Evolutionary conservation across 1,140 invertebrate genomes (phyloP), one percentile per base, ranked within the genome.

Genomic region (Trissolcus basalis): DNA sequence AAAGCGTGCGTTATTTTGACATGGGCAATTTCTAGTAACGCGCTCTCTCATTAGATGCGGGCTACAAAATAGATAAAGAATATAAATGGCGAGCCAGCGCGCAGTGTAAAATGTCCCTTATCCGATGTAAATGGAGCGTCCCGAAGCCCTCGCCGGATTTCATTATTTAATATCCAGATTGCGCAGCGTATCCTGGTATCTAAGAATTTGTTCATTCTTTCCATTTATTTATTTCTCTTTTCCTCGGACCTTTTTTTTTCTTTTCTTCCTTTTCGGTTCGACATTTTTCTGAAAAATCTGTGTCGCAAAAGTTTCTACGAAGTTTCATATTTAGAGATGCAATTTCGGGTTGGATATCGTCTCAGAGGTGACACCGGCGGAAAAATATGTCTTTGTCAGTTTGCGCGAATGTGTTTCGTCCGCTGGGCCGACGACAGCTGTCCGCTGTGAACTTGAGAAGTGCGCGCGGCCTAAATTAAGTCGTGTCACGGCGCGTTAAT

Each of bases 401-500:
- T 55, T 69, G 19, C 61, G 67, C 51, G 47, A 61, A 77, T 58
- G 45, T 69, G 45, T 61, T 69, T 50, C 55, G 64, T 69, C 65
- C 61, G 27, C 58, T n/a, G 41, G 16, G 9, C 9, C 61, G 79
- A 61, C 72, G 77, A 79, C 77, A 79, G 77, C 73, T 76, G 73
- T 76, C 73, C 69, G 9, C 68, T 55, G 48, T 47, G 63, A 79
- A 73, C 69, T 74, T 74, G 63, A 79, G 74, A 71, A 65, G 63
- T 44, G 41, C 19, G 19, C 19, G 19, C 19, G 19, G 69, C 78
- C 81, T 83, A 85, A 85, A 85, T 85, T 84, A 82, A 84, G 83
- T 83, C 81, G 75, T 75, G 82, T 82, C 79, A 79, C 64, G 78
- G 58, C 49, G 77, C 77, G 81, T 85, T 83, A 81, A 82, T 85